phyloP scores from a whole-genome alignment of 2,797 vertebrate species.

The Echiichthys vipera region DNA sequence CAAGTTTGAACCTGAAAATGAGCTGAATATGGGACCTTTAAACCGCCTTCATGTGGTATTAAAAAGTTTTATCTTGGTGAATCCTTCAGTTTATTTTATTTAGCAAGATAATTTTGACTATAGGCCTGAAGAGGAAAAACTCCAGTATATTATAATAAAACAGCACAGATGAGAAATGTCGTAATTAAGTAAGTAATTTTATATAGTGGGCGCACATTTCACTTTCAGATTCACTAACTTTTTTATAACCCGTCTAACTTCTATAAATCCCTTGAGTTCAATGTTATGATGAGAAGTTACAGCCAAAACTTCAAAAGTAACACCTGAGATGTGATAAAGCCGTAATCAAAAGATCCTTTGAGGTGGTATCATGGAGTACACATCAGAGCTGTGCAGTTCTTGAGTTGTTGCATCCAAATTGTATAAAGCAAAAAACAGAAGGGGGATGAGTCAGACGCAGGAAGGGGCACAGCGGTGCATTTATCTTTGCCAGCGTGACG shows the following conservation, averaged over 20 bases:
- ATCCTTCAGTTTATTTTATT: too few relatives aligned
- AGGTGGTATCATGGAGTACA: not conserved
- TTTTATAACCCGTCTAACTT: not conserved
- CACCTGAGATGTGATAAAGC: not conserved
- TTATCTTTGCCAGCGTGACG: constrained; percentile 10
- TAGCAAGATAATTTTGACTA: too few relatives aligned
- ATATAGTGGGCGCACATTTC: too few relatives aligned
- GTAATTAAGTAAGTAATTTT: not conserved
- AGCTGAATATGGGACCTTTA: too few relatives aligned
- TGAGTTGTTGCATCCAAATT: not conserved
- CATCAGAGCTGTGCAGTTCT: not conserved
- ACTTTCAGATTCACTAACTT: too few relatives aligned
- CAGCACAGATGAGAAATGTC: not conserved
- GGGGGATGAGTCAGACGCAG: constrained; percentile 40
- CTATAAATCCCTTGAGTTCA: not conserved
- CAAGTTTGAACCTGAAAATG: too few relatives aligned
- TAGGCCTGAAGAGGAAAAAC: not conserved
- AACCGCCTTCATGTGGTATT: too few relatives aligned
- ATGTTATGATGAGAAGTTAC: not conserved
- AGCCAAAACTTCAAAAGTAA: not conserved
- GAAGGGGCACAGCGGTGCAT: constrained; percentile 18
- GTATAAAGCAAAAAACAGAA: constrained; percentile 23
- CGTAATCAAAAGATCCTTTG: not conserved
- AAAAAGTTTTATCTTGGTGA: too few relatives aligned
- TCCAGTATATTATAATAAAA: not conserved